Evolutionary conservation across 2,888 invertebrate species (phyloP).

Genomic region (Hirudinaria manillensis): DNA sequence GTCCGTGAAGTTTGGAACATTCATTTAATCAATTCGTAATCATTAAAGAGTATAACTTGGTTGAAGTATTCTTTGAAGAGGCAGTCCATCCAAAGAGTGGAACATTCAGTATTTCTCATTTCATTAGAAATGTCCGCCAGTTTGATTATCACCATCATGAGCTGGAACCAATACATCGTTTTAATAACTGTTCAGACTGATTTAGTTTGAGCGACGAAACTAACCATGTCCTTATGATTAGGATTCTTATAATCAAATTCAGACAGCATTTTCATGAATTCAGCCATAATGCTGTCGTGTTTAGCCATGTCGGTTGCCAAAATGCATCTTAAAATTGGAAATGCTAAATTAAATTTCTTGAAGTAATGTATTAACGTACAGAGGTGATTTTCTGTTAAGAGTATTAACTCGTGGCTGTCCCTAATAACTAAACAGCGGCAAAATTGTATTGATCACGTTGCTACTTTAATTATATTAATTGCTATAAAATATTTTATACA

Average conservation of each 20-base stretch:
- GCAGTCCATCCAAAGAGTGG: constrained; percentile 75
- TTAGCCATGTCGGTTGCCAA: constrained; percentile 54
- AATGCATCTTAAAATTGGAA: constrained; percentile 46
- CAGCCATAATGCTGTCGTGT: constrained; percentile 51
- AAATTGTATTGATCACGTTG: no score
- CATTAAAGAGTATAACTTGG: constrained; percentile 43
- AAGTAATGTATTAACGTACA: no score
- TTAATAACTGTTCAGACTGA: no score
- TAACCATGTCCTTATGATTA: constrained; percentile 42
- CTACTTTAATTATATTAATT: no score
- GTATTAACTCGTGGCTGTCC: no score
- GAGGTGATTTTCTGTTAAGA: no score
- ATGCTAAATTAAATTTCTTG: background rate
- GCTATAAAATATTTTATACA: no score
- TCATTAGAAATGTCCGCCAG: constrained; percentile 80
- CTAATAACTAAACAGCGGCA: no score
- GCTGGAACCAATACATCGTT: constrained; percentile 18
- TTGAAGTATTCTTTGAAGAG: constrained; percentile 61
- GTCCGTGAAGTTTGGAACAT: no score
- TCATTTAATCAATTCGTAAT: no score
- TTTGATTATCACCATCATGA: constrained; percentile 61
- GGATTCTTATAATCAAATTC: constrained; percentile 49
- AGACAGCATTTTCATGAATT: constrained; percentile 46
- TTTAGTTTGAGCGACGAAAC: background rate
- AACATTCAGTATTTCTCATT: constrained; percentile 74